Base-by-base conservation (phyloP, 1,140 invertebrate species). In the Nautilus pompilius region DNA sequence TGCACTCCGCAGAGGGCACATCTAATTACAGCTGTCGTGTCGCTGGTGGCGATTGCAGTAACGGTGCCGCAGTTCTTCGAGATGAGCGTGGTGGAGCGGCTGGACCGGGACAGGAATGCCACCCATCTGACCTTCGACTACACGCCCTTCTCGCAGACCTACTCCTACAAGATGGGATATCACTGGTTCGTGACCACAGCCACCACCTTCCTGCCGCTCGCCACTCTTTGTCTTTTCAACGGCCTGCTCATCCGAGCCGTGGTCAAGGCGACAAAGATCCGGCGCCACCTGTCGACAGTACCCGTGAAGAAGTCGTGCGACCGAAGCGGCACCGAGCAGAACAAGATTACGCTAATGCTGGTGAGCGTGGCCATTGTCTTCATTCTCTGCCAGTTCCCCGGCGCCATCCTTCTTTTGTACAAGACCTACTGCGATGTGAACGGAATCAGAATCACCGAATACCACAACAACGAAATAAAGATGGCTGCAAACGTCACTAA, bases 11-110 rank as follows among this genome's bases (percentile, higher is more conserved):
- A 82, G n/a, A 66, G 84, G 10, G 84, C 85, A 15, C 77, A 79
- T 41, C 73, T 76, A 57, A 86, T 90, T 53, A 89, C 89, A 54
- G 74, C 84, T 61, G 78, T 82, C 26, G 87, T 90, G 15, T 85
- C 84, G 60, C 65, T 88, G 5, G 81, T 88, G 56, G 88, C 88
- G 70, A 80, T 88, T 41, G 68, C 87, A 29, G 75, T 85, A 33
- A 89, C 88, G 2, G 76, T 87, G n/a, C 86, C 88, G n/a, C 90
- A 89, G 36, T 85, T 87, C 6, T 89, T 90, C 76, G 89, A 90
- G 53, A 67, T 66, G 2, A 69, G 68, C 0, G 26, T 17, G 4
- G n/a, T 53, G 49, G 6, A 53, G 17, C 15, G 24, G 17, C 17
- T 24, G 3, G 24, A 53, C 17, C 29, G 24, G 10, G 5, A 53